phyloP scores from a whole-genome alignment of 2,113 vertebrate species.

The Cyprinodon variegatus region DNA sequence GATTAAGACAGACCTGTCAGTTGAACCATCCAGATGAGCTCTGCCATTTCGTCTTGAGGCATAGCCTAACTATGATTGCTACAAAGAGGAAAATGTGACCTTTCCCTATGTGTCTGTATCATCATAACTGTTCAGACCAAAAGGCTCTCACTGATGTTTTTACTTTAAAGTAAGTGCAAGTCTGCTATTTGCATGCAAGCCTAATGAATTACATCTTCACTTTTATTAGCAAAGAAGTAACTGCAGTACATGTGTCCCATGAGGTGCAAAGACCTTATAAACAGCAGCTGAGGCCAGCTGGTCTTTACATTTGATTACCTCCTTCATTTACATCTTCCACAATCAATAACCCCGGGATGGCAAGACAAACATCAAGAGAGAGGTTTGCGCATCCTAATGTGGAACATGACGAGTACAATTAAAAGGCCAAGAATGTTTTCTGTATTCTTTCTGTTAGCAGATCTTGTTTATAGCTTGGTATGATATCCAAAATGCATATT shows the following conservation, averaged over 20 bases:
- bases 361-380: constrained; percentile 11
- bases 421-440: constrained; percentile 21
- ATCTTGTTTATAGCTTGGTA: constrained; percentile 6
- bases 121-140: not conserved
- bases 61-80: constrained; percentile 10
- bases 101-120: not conserved
- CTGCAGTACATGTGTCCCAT: constrained; percentile 1
- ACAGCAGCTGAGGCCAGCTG: constrained; percentile 45
- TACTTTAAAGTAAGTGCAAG: not conserved
- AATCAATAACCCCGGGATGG: constrained; percentile 38
- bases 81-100: constrained; percentile 7
- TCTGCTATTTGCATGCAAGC: not conserved
- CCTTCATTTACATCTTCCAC: constrained; percentile 70
- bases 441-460: constrained; percentile 21
- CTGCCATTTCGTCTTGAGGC: constrained; percentile 48
- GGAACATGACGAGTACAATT: constrained; percentile 20
- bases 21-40: constrained; percentile 42
- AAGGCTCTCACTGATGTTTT: not conserved
- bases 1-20: constrained; percentile 68
- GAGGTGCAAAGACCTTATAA: constrained; percentile 51
- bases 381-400: constrained; percentile 21
- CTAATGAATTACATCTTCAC: not conserved
- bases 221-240: constrained; percentile 1
- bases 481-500: not conserved
- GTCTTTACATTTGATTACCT: constrained; percentile 76